Conservation (phyloP, 1,140 invertebrate genomes). For the Teleogryllus occipitalis region DNA sequence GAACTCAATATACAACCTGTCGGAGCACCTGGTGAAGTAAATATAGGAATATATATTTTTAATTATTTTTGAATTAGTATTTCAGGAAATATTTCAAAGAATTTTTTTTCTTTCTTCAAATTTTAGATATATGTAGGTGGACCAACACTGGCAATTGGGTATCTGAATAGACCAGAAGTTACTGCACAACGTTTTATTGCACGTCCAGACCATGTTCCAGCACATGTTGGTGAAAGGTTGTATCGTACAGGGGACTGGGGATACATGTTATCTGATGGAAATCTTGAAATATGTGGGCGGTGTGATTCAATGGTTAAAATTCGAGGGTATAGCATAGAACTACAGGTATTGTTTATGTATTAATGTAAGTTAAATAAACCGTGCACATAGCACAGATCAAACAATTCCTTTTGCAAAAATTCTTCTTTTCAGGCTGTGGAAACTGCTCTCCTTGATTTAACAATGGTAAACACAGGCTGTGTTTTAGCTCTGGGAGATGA, state of each 20-base stretch:
- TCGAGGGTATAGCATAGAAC: conserved; percentile 45
- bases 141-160: conserved; percentile 41
- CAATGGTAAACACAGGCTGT: conserved; percentile 37
- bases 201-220: conserved; percentile 21
- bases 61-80: neutral
- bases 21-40: conserved; percentile 41
- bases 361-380: neutral
- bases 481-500: conserved; percentile 41
- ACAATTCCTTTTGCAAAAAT: neutral
- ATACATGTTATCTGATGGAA: conserved; percentile 40
- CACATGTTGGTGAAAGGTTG: conserved; percentile 28
- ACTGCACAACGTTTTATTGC: conserved; percentile 39
- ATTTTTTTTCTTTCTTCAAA: neutral
- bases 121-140: conserved; percentile 42
- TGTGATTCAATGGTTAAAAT: conserved; percentile 48
- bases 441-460: conserved; percentile 37
- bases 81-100: neutral
- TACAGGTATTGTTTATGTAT: conserved; percentile 29
- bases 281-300: conserved; percentile 43
- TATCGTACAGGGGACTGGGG: conserved; percentile 45
- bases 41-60: neutral
- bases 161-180: conserved; percentile 43
- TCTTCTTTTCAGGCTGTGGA: conserved; percentile 39
- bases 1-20: conserved; percentile 37
- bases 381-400: neutral